Percentiles rank a stretch among this genome's conserved stretches.
Conservation (phyloP, 2,888 invertebrate species). For the Dugesia japonica region DNA sequence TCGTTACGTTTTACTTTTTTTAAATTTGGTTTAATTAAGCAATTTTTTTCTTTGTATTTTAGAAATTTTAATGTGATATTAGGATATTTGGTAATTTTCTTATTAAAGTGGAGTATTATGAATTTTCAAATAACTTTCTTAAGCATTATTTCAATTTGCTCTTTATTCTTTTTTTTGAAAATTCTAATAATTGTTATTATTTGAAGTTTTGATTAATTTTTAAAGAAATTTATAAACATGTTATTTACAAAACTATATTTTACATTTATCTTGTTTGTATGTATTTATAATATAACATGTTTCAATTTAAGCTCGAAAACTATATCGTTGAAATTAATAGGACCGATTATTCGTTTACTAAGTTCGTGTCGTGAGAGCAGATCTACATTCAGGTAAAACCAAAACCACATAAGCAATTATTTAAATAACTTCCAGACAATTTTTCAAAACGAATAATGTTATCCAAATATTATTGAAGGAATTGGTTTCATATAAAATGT, state of each 20-base stretch:
- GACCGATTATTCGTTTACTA: neutral
- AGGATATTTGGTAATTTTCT: too few relatives aligned
- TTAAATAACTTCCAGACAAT: slow-evolving; percentile 16
- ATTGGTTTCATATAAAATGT: neutral
- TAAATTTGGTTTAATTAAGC: too few relatives aligned
- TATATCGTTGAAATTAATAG: neutral
- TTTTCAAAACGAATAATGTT: slow-evolving; percentile 8
- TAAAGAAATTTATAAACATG: neutral
- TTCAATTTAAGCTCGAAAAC: neutral
- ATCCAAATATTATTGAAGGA: neutral
- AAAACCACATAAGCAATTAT: neutral
- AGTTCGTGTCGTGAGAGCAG: neutral
- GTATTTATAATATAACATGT: neutral
- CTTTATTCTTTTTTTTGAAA: too few relatives aligned
- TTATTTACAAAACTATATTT: neutral
- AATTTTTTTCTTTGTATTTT: too few relatives aligned
- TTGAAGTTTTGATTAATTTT: too few relatives aligned
- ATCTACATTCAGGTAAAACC: slow-evolving; percentile 7
- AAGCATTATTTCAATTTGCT: too few relatives aligned
- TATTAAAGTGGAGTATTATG: too few relatives aligned
- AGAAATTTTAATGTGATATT: too few relatives aligned
- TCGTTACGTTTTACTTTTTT: too few relatives aligned
- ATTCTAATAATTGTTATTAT: too few relatives aligned
- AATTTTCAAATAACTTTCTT: too few relatives aligned
- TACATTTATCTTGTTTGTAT: neutral